These are phyloP conservation scores for Chrysolina americana DNA, from an alignment of 2,888 invertebrate species.

Conservation along the genomic window DNA sequence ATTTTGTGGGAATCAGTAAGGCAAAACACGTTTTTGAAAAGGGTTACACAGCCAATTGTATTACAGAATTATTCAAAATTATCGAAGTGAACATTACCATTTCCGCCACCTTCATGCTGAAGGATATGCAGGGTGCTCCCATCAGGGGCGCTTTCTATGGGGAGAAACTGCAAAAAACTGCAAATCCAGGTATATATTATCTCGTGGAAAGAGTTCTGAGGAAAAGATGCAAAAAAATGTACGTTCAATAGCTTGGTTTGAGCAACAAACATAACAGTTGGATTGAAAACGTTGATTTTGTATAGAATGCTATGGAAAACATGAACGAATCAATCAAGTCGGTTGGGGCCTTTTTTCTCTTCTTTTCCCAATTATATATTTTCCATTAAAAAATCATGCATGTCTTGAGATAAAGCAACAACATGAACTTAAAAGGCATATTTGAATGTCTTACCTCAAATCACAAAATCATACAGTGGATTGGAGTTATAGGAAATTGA, in stretches of 20 bases:
- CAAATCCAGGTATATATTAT: slow-evolving; percentile 53
- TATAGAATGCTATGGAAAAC: background rate
- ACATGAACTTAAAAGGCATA: no score
- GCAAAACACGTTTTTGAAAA: slow-evolving; percentile 60
- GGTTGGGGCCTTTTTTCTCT: no score
- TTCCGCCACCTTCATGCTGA: slow-evolving; percentile 58
- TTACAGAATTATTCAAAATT: slow-evolving; percentile 62
- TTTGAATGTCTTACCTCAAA: no score
- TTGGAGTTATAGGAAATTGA: no score
- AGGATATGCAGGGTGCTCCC: slow-evolving; percentile 57
- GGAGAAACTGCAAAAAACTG: slow-evolving; percentile 53
- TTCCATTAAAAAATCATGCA: no score
- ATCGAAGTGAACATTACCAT: slow-evolving; percentile 55
- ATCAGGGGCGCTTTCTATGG: slow-evolving; percentile 59
- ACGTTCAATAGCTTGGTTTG: slow-evolving; percentile 27
- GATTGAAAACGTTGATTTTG: slow-evolving; percentile 54
- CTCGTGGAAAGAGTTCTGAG: slow-evolving; percentile 48
- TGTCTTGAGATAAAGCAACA: no score
- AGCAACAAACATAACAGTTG: slow-evolving; percentile 56
- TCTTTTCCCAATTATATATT: no score
- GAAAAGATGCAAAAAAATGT: slow-evolving; percentile 34
- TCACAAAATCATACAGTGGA: no score
- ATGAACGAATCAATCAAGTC: no score
- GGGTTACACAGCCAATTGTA: slow-evolving; percentile 62
- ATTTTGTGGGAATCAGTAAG: no score